Base-by-base conservation (phyloP, 2,797 vertebrate genomes). In the Aphelocoma californica region DNA sequence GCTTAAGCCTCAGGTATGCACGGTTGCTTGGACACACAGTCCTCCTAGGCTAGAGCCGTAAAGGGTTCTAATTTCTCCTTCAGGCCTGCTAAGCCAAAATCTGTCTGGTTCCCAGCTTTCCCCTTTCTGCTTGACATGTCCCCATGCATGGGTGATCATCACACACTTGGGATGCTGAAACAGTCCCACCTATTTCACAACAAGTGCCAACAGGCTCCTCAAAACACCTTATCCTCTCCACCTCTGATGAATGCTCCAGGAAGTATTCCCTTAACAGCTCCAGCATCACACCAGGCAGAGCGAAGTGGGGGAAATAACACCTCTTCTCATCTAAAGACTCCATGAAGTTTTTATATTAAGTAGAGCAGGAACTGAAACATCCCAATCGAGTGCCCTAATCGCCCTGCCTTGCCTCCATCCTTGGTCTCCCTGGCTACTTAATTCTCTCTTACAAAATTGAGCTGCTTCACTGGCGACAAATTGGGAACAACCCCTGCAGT, bases 361-460 rank as follows among this genome's bases (percentile, higher is more conserved):
- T 74, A 94, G 92, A 82, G 74, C 78, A 87, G 81, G 81, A 94
- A 44, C 48, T 36, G 88, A 77, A 91, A 58, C 60, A 78, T 91
- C 91, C 93, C 92, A 84, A 3, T 29, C 56, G 89, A 92, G 48
- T 79, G 87, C 74, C 92, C 92, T 90, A 94, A 93, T 93, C 82
- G 77, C 85, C 64, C 51, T 28, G 48, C 70, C 78, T 71, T 57
- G 67, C 34, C 73, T 91, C 64, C 6, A 2, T 50, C 81, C 32
- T 94, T 66, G n/a, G 48, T 93, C 45, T 94, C 88, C 74, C 83
- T 90, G 86, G 81, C 81, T 95, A 87, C 57, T 95, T 80, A 84
- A 88, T 80, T 95, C 57, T 91, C 32, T 89, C 53, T 80, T 77
- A 84, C 51, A 92, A 96, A 96, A 86, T 12, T 75, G 88, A 93